Evolutionary conservation across 37 sponge, comb jelly and placozoan genomes (phyloP), one percentile per base, ranked within the genome.

Genomic region (Ianthella basta): DNA sequence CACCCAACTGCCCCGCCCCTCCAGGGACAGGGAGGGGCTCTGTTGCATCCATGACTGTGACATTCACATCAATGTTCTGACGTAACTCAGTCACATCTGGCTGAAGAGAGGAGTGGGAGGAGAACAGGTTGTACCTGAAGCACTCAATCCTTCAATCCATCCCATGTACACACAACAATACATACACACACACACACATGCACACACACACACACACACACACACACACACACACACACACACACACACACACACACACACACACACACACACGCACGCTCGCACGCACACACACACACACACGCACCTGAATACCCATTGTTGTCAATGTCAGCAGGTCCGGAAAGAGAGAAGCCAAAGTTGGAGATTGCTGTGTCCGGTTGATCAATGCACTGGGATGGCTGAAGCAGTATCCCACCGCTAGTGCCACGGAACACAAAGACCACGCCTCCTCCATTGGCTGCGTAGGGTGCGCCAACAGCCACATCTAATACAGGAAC

Each of bases 401-500:
- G 64, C 36, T 14, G 23, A 38, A 29, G 60, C 54, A 55, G 39
- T 16, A 72, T 24, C n/a, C 59, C 66, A 25, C 50, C 36, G 24
- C 60, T 54, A 39, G 55, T 61, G 20, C 93, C 93, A 44, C 89
- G 66, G 55, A 74, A 92, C 15, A 92, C 82, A 53, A 84, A 89
- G 32, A 92, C 93, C 64, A 87, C 87, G 0, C 93, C 93, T 24
- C 15, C 18, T 8, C 75, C 87, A n/a, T 53, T 82, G 36, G 37
- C 23, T 24, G 27, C 84, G 66, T 64, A 86, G 19, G 93, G 93
- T 25, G 89, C 93, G 12, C 81, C 75, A 14, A 92, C 70, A n/a
- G 89, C 93, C 56, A 92, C 75, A 81, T 92, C 93, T 85, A 55
- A n/a, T n/a, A n/a, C n/a, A n/a, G n/a, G n/a, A n/a, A n/a, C n/a